Evolutionary conservation across 2,797 vertebrate genomes (phyloP).

Genomic region (Danionella dracula): DNA sequence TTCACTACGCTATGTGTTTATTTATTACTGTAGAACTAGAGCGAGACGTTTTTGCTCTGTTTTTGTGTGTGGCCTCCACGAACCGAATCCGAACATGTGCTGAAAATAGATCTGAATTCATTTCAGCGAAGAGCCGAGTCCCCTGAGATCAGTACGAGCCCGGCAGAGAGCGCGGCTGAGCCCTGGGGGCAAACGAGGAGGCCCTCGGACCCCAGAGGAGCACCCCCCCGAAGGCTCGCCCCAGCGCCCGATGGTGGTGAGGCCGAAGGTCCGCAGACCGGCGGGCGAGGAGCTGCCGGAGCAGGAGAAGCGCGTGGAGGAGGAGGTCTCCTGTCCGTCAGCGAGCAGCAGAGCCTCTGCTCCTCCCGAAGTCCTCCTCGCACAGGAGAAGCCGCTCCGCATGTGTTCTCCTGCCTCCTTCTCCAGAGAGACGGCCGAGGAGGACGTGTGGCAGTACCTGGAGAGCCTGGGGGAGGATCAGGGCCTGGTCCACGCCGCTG

Average conservation of each 20-base stretch:
- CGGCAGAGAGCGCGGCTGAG: too few relatives aligned
- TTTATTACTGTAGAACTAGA: too few relatives aligned
- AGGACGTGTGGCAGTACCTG: slow-evolving; percentile 60
- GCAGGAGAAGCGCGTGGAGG: slow-evolving; percentile 45
- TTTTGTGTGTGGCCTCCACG: too few relatives aligned
- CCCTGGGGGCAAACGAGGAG: too few relatives aligned
- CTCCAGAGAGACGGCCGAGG: slow-evolving; percentile 13
- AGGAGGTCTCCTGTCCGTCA: background rate
- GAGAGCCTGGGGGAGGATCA: slow-evolving; percentile 52
- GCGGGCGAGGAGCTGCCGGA: slow-evolving; percentile 46
- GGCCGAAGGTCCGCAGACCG: slow-evolving; percentile 75
- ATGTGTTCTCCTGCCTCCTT: slow-evolving; percentile 29
- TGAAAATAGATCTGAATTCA: too few relatives aligned
- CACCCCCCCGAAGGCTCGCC: slow-evolving; percentile 42
- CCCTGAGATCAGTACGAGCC: too few relatives aligned
- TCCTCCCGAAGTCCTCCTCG: slow-evolving; percentile 30
- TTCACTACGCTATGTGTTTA: too few relatives aligned
- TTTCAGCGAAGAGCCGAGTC: too few relatives aligned
- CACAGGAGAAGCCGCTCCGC: slow-evolving; percentile 25
- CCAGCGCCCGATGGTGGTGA: slow-evolving; percentile 69
- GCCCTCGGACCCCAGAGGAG: background rate
- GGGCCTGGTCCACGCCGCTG: slow-evolving; percentile 49
- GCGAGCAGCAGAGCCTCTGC: slow-evolving; percentile 23
- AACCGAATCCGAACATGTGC: too few relatives aligned
- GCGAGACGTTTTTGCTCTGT: too few relatives aligned